These are phyloP conservation scores for Malurus splendens DNA, from an alignment of 2,797 vertebrate species.

Conservation along the genomic window DNA sequence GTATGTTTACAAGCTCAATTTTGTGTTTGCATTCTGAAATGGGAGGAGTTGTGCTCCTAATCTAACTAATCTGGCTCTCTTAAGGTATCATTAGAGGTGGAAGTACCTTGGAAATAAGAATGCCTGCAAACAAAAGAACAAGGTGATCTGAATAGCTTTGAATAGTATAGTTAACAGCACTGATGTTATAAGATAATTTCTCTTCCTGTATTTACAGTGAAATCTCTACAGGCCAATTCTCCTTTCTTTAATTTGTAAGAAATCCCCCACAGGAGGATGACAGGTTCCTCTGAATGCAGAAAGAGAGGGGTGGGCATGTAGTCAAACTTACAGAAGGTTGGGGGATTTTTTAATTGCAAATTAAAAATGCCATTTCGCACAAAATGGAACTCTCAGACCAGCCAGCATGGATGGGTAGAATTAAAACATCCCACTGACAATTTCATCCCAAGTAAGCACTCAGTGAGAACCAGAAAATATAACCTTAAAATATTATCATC, in stretches of 20 bases:
- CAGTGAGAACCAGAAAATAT: neutral
- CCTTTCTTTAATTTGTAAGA: neutral
- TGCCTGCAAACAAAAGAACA: neutral
- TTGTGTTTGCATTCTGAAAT: slow-evolving; percentile 6
- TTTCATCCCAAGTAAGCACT: neutral
- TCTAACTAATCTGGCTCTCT: neutral
- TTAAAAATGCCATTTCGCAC: neutral
- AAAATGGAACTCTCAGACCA: slow-evolving; percentile 2
- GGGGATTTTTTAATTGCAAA: slow-evolving; percentile 31
- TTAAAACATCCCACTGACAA: neutral
- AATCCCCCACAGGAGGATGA: neutral
- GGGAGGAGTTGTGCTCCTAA: neutral
- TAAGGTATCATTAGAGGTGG: neutral
- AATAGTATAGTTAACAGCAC: neutral
- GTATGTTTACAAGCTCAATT: neutral
- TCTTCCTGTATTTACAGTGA: neutral
- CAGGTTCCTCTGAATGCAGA: neutral
- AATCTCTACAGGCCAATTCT: neutral
- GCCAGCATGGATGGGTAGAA: neutral
- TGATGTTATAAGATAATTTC: slow-evolving; percentile 10
- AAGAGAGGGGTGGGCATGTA: neutral
- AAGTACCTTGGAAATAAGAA: neutral
- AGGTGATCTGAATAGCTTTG: neutral
- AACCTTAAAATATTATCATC: slow-evolving; percentile 23
- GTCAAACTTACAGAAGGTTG: slow-evolving; percentile 32